Conservation (phyloP, 2,888 invertebrate species). For the Steromphala cineraria region DNA sequence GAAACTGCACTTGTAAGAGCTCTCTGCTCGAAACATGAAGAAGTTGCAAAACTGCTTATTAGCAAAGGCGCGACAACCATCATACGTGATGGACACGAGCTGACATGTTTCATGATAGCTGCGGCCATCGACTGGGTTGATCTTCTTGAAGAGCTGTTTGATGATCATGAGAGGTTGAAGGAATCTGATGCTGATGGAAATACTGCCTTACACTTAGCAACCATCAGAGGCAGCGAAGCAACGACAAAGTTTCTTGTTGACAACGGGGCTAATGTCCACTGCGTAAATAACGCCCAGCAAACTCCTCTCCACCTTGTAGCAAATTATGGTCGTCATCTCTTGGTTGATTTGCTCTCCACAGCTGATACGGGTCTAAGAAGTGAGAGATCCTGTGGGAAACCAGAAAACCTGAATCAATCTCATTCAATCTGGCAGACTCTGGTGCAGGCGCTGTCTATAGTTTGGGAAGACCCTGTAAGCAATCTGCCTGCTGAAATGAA, state of each 20-base stretch:
- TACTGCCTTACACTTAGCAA: neutral
- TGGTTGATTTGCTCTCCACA: neutral
- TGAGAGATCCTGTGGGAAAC: no score
- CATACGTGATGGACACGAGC: neutral
- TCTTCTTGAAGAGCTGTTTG: neutral
- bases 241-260: neutral
- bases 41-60: neutral
- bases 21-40: neutral
- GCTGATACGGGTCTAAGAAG: no score
- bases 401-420: no score
- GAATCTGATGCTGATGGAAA: neutral
- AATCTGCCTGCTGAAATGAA: neutral
- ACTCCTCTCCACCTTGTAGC: neutral
- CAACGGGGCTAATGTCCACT: neutral
- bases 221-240: neutral
- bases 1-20: neutral
- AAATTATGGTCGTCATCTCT: neutral
- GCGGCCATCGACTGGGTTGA: neutral
- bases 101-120: neutral
- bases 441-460: no score
- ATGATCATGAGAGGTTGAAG: neutral
- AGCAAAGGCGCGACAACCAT: neutral
- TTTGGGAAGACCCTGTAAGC: no score
- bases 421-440: neutral
- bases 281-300: neutral